Conservation (phyloP, 2,797 vertebrate genomes). For the Prionace glauca region DNA sequence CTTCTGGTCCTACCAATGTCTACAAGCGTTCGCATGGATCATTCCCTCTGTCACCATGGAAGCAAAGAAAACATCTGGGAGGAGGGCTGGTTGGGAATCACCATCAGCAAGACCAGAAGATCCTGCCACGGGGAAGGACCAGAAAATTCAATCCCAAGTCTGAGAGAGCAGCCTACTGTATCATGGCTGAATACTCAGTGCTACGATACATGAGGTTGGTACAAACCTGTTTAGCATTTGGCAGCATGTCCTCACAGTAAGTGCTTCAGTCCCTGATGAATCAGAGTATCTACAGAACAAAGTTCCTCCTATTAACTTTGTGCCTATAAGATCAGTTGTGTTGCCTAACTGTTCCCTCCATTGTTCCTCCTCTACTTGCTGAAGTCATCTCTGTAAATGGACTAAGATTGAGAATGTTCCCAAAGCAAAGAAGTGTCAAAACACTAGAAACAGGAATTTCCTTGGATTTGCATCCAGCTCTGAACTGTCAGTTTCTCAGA, state of each 20-base stretch:
- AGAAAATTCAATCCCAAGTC: no score
- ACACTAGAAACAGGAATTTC: background rate
- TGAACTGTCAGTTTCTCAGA: background rate
- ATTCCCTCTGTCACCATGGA: no score
- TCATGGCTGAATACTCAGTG: background rate
- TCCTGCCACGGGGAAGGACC: no score
- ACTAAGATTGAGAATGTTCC: background rate
- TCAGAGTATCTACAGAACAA: background rate
- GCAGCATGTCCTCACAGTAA: background rate
- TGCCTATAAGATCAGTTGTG: background rate
- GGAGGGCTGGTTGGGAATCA: no score
- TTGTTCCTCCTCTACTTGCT: background rate
- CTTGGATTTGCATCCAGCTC: background rate
- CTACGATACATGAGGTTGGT: background rate
- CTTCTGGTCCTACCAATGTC: no score
- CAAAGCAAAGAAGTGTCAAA: background rate
- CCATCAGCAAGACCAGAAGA: no score
- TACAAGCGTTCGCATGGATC: no score
- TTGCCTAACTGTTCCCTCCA: background rate
- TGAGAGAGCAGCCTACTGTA: background rate
- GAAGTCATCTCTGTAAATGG: background rate
- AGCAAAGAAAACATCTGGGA: no score
- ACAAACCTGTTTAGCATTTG: background rate
- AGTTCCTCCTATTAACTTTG: background rate
- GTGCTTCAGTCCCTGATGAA: background rate